Base-by-base conservation (phyloP, 1,140 invertebrate species). In the Uloborus diversus region DNA sequence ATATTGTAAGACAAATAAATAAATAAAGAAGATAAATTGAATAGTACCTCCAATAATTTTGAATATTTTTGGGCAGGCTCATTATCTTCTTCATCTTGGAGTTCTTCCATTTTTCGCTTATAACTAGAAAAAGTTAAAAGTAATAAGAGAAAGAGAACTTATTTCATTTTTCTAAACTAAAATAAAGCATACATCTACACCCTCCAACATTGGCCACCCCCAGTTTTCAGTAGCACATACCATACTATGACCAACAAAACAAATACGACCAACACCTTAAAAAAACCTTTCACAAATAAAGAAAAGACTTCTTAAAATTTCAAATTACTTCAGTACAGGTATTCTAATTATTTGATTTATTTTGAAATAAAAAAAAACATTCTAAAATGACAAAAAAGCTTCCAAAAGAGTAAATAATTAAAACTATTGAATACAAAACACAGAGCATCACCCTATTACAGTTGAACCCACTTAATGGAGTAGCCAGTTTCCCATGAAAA, bases 61-160 rank as follows among this genome's bases (percentile, higher is more conserved):
- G 80, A 75, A 79, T 85, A 83, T 79, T 85, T 86, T 37, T 75
- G 51, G 32, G 79, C 65, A 61, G 81, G 79, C 23, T 76, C 71
- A 20, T 83, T 82, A 35, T 85, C 85, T 64, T 85, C 85, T 25
- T 85, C 85, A 51, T 86, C 84, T 57, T 85, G 78, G 71, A 84
- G 81, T 68, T 85, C 85, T 79, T 84, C 81, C 68, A 85, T 73
- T 51, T 83, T 82, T 64, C 83, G 71, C 79, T 85, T 86, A 66
- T 85, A 86, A 1, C 85, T 86, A 70, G n/a, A 73, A 75, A 73
- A 42, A 79, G n/a, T n/a, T n/a, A n/a, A n/a, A n/a, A n/a, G n/a
- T n/a, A n/a, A n/a, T n/a, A n/a, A n/a, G n/a, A n/a, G n/a, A n/a
- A n/a, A n/a, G n/a, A n/a, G n/a, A n/a, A n/a, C n/a, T n/a, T n/a